Evolutionary conservation across 2,113 vertebrate genomes (phyloP).

Genomic region (Oryzias woworae): DNA sequence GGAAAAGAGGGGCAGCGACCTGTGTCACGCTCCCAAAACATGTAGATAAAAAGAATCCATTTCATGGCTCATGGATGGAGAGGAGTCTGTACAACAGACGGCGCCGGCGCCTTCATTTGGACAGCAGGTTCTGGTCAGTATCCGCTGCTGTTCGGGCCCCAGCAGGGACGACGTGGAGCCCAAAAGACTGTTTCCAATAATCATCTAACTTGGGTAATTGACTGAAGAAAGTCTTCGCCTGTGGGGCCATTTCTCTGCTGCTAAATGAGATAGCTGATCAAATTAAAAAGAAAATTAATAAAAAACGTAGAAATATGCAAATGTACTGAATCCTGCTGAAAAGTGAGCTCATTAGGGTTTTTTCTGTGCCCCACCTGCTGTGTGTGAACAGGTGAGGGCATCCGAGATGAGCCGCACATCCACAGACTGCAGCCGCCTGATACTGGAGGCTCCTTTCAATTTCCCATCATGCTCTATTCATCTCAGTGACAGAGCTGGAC

Average conservation of each 20-base stretch:
- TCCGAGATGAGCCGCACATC: not conserved
- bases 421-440: not conserved
- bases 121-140: not conserved
- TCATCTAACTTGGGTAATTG: not conserved
- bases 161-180: too few species aligned
- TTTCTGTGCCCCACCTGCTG: not conserved
- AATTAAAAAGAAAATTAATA: not conserved
- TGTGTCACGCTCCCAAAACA: constrained; percentile 50
- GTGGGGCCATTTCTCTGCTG: not conserved
- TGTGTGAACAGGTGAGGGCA: not conserved
- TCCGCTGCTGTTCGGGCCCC: too few species aligned
- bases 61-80: constrained; percentile 59
- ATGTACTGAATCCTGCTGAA: not conserved
- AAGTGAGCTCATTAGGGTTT: not conserved
- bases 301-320: not conserved
- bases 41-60: constrained; percentile 69
- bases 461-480: not conserved
- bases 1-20: constrained; percentile 42
- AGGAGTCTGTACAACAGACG: constrained; percentile 42
- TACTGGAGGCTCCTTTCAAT: not conserved
- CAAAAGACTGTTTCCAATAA: not conserved
- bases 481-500: not conserved
- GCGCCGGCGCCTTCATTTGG: constrained; percentile 32
- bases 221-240: not conserved
- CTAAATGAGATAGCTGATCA: not conserved